Evolutionary conservation across 2,888 invertebrate species (phyloP).

Genomic region (Dione juno): DNA sequence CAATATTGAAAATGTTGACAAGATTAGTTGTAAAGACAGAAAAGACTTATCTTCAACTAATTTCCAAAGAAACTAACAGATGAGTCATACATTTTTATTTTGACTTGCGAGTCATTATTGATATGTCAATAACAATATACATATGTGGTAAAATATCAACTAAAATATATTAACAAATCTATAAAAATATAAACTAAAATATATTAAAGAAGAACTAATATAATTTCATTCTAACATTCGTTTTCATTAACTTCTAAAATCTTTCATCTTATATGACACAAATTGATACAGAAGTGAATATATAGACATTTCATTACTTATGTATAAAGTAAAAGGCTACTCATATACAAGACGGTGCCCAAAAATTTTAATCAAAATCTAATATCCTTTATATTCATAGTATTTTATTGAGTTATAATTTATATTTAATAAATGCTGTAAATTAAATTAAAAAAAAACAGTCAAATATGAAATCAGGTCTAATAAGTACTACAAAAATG

Average conservation of each 20-base stretch:
- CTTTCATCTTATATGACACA: neutral
- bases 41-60: neutral
- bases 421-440: slow-evolving; percentile 13
- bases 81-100: neutral
- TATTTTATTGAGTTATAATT: neutral
- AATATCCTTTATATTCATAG: neutral
- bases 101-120: too few species aligned
- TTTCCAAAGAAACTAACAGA: neutral
- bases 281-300: neutral
- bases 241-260: neutral
- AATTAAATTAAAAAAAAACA: neutral
- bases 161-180: neutral
- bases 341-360: neutral
- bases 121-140: too few species aligned
- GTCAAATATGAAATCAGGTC: neutral
- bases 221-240: neutral
- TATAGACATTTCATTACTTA: neutral
- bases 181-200: neutral
- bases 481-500: neutral
- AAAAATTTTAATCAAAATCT: neutral
- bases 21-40: too few species aligned
- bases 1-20: neutral
- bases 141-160: neutral
- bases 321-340: neutral
- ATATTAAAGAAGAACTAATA: neutral